These are phyloP conservation scores for Homarus gammarus DNA, from an alignment of 2,888 invertebrate genomes.

Conservation along the genomic window DNA sequence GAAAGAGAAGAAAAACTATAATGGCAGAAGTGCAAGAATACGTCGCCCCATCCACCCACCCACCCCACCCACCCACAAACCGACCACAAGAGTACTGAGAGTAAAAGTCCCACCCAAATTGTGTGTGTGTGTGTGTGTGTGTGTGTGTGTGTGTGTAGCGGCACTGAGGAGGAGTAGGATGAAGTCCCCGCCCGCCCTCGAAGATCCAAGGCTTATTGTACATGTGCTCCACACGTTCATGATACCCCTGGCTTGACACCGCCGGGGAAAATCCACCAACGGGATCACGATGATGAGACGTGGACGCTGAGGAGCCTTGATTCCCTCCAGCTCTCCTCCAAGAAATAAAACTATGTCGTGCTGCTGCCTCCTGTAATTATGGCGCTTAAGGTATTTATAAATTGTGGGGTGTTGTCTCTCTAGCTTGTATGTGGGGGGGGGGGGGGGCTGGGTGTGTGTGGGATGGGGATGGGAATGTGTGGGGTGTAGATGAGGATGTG, in stretches of 20 bases:
- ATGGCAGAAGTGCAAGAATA: too few relatives aligned
- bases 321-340: background rate
- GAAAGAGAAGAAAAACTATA: too few relatives aligned
- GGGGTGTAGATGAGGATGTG: too few relatives aligned
- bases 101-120: too few relatives aligned
- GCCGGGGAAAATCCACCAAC: constrained; percentile 1
- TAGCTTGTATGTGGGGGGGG: background rate
- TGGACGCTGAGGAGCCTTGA: background rate
- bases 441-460: background rate
- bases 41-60: too few relatives aligned
- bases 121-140: too few relatives aligned
- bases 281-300: constrained; percentile 15
- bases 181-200: too few relatives aligned
- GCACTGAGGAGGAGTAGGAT: too few relatives aligned
- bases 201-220: constrained; percentile 59
- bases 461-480: background rate
- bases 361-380: constrained; percentile 31
- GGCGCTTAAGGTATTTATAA: constrained; percentile 51
- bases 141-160: too few relatives aligned
- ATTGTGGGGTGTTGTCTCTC: constrained; percentile 25
- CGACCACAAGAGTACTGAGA: too few relatives aligned
- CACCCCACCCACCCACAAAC: too few relatives aligned
- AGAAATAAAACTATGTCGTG: constrained; percentile 29
- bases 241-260: constrained; percentile 38
- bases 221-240: constrained; percentile 39